phyloP scores from a whole-genome alignment of 2,113 vertebrate genomes.

The Vidua chalybeata region DNA sequence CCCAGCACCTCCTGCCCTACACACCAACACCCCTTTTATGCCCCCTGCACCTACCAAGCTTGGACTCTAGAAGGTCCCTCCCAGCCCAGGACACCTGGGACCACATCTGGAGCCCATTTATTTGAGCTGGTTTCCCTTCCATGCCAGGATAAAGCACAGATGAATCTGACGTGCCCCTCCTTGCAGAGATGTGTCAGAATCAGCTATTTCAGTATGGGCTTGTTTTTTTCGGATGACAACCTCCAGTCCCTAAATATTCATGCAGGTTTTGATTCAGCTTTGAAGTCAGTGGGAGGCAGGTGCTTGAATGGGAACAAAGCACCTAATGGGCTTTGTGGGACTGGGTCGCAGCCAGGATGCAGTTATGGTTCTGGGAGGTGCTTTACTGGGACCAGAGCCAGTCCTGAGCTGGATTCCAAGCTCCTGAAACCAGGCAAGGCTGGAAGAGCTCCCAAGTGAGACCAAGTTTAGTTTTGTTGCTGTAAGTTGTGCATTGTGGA shows the following conservation, averaged over 20 bases:
- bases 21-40: background rate
- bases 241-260: conserved; percentile 18
- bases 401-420: background rate
- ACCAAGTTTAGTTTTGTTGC: background rate
- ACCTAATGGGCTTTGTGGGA: background rate
- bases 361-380: background rate
- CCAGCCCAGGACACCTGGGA: background rate
- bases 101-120: background rate
- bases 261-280: background rate
- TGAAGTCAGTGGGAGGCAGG: background rate
- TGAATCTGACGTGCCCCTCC: accelerated
- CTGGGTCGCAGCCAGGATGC: background rate
- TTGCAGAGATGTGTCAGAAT: background rate
- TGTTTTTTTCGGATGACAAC: background rate
- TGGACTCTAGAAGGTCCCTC: background rate
- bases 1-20: accelerated
- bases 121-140: accelerated
- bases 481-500: accelerated
- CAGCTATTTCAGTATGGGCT: background rate
- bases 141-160: accelerated
- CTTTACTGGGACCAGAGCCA: background rate
- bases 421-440: background rate
- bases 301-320: background rate
- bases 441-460: background rate
- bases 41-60: background rate